Evolutionary conservation across 2,113 vertebrate species (phyloP), one percentile per base, ranked within the genome.

Genomic region (Pterocles burchelli): DNA sequence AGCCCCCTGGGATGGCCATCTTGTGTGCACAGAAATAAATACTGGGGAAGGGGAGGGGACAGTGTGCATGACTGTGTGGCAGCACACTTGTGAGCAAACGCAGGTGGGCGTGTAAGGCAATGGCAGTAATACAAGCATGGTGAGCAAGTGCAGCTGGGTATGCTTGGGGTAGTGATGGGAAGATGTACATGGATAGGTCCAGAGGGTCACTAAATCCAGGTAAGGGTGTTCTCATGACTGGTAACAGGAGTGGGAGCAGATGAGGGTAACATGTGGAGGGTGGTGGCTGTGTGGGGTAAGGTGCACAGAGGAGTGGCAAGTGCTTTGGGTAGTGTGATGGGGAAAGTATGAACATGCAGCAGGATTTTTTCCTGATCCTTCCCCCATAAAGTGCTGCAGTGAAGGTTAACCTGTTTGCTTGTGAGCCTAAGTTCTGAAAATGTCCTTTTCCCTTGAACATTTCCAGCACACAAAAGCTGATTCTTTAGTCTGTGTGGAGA

Each of bases 201-300:
- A 45, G 48, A 83, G 9, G 29, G 14, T 61, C n/a, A 19, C 46
- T 31, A 72, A 34, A 71, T 38, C 29, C 49, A n/a, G 11, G 26
- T 22, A 34, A 65, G 21, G n/a, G 20, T 34, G 17, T 38, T 85
- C 33, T 24, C 0, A 2, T 38, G 34, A 65, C 57, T 5, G 7
- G 14, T 10, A 72, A 8, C 22, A 75, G 45, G 52, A 78, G 24
- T 15, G 26, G 67, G 17, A 75, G 36, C 7, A 58, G 36, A 55
- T 29, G 29, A 66, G 1, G 21, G 29, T 34, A 61, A 36, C 0
- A 1, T 10, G 10, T 13, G 15, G 31, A 71, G 24, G 10, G 9
- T 17, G 24, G 28, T 38, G 55, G 16, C 14, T 80, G 31, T 1
- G 1, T 17, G 36, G 20, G 22, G 13, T 29, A 73, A 55, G 13